A percentile compares a stretch with the other conserved stretches of the same genome.
Evolutionary conservation across 35 echinoderm and acorn worm genomes (phyloP).

Genomic region (Chiridota heheva): DNA sequence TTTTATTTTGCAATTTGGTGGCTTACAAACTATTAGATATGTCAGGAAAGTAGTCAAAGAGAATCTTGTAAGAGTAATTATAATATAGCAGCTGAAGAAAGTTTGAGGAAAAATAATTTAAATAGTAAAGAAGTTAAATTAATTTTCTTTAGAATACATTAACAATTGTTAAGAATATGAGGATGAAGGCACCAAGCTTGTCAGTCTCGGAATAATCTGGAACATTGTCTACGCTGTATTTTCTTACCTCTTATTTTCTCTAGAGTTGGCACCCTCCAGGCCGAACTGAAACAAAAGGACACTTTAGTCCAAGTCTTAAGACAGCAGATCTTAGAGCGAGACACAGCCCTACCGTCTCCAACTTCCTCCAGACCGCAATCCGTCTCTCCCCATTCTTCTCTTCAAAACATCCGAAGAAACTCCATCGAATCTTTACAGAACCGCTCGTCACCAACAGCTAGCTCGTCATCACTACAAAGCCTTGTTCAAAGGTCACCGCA

Average conservation of each 20-base stretch:
- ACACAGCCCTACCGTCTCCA: conserved; percentile 57
- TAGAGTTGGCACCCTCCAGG: conserved; percentile 60
- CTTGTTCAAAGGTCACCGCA: conserved; percentile 11
- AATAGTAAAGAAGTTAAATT: neutral
- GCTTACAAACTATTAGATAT: too few species aligned
- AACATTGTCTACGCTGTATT: too few species aligned
- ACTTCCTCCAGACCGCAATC: conserved; percentile 33
- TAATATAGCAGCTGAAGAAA: neutral
- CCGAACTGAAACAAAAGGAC: conserved; percentile 78
- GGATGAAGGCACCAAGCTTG: neutral
- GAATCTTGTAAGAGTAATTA: neutral
- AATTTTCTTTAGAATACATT: neutral
- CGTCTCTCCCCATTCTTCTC: conserved; percentile 63
- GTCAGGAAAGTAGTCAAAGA: too few species aligned
- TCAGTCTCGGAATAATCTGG: too few species aligned
- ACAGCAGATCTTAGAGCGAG: conserved; percentile 68
- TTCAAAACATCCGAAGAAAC: conserved; percentile 51
- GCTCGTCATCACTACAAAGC: conserved; percentile 42
- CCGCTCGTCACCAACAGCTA: conserved; percentile 45
- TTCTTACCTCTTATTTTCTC: too few species aligned
- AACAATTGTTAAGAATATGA: neutral
- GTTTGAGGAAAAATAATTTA: neutral
- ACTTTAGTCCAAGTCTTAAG: conserved; percentile 71
- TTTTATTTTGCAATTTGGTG: too few species aligned
- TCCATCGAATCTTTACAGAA: conserved; percentile 56